Percentiles rank a stretch among this genome's conserved stretches.
phyloP scores from a whole-genome alignment of 2,113 vertebrate genomes.

The Monopterus albus region DNA sequence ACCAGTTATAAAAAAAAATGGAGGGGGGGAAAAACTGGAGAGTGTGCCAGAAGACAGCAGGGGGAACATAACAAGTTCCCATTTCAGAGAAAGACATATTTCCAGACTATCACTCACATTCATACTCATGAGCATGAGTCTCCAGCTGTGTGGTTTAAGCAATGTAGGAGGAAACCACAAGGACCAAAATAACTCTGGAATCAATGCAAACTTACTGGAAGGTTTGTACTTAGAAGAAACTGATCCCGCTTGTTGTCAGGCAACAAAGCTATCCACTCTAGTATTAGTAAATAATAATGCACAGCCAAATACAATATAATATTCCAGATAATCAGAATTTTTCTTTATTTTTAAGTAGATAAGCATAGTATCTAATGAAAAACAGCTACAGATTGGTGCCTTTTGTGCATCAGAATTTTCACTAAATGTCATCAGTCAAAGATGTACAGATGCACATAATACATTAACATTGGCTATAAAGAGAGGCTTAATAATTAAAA shows the following conservation, averaged over 20 bases:
- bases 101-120: background rate
- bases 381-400: background rate
- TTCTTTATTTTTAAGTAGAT: too few relatives aligned
- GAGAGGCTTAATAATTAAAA: too few relatives aligned
- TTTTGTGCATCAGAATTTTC: too few relatives aligned
- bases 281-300: background rate
- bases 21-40: too few relatives aligned
- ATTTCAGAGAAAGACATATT: background rate
- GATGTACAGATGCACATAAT: background rate
- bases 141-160: background rate
- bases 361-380: background rate
- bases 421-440: too few relatives aligned
- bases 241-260: background rate
- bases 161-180: background rate
- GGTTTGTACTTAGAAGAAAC: background rate
- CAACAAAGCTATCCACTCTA: background rate
- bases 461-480: background rate
- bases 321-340: too few relatives aligned
- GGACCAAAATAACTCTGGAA: conserved; percentile 10
- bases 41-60: background rate
- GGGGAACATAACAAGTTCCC: conserved; percentile 1
- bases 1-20: too few relatives aligned
- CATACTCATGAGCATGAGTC: background rate
- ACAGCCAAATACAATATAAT: background rate
- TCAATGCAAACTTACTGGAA: conserved; percentile 26